Conservation (phyloP, 2,888 invertebrate species). For the Linyphia triangularis region DNA sequence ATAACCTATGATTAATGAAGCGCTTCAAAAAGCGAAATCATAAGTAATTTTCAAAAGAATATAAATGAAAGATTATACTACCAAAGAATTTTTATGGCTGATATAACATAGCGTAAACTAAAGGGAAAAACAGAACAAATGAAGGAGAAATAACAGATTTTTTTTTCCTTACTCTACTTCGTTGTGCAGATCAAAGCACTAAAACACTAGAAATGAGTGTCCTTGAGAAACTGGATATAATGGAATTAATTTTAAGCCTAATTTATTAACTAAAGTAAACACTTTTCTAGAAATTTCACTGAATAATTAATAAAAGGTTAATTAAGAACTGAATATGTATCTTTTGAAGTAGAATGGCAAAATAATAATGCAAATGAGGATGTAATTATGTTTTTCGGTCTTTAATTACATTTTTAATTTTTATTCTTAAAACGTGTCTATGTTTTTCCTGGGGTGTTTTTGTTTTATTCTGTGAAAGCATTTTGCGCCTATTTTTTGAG, state of each 20-base stretch:
- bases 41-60: background rate
- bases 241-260: conserved; percentile 17
- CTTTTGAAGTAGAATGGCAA: background rate
- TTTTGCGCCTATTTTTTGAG: too few species aligned
- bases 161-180: background rate
- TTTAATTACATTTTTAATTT: background rate
- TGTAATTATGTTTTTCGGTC: background rate
- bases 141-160: background rate
- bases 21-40: background rate
- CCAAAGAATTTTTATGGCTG: background rate
- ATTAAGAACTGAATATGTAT: background rate
- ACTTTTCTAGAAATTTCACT: background rate
- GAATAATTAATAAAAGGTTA: conserved; percentile 1
- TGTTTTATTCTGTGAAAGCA: too few species aligned
- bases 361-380: background rate
- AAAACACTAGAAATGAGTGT: background rate
- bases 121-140: background rate
- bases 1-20: background rate
- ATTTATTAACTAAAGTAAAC: conserved; percentile 5
- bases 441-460: background rate
- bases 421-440: background rate
- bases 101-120: background rate
- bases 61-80: background rate
- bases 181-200: background rate
- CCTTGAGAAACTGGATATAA: background rate